Conservation (phyloP, 2,888 invertebrate species). For the Neoscelio sp. region DNA sequence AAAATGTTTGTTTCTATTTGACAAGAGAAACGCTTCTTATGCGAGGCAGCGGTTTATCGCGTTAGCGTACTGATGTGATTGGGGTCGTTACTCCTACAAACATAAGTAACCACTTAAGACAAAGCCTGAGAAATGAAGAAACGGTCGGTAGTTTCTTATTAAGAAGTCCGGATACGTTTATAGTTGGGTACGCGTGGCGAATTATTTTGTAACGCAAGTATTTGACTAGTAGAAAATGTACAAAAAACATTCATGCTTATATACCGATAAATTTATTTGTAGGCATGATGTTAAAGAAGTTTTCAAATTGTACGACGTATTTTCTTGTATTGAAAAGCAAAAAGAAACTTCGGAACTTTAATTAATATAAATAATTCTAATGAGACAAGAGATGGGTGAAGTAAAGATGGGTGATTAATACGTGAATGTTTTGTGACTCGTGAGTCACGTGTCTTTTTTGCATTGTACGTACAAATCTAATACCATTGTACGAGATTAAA, state of each 20-base stretch:
- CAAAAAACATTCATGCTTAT: conserved; percentile 28
- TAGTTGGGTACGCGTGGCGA: conserved; percentile 39
- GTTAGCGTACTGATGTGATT: conserved; percentile 6
- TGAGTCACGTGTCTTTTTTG: too few species aligned
- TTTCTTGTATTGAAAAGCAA: too few species aligned
- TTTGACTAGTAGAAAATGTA: conserved; percentile 42
- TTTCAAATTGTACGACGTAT: too few species aligned
- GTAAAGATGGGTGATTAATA: too few species aligned
- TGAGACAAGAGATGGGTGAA: too few species aligned
- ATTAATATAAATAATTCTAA: too few species aligned
- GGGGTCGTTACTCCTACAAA: conserved; percentile 9
- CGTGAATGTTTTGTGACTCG: too few species aligned
- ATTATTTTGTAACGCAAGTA: conserved; percentile 39
- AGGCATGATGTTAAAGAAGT: too few species aligned
- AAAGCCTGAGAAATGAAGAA: not conserved
- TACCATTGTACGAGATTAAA: too few species aligned
- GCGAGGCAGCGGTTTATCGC: not conserved
- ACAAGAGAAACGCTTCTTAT: not conserved
- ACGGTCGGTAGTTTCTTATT: conserved; percentile 20
- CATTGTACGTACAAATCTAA: too few species aligned
- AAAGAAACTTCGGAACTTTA: too few species aligned
- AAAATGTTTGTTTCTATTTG: conserved; percentile 5
- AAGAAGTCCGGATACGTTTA: conserved; percentile 47
- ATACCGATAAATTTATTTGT: too few species aligned
- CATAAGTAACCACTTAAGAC: conserved; percentile 9